Percentiles rank a stretch among this genome's conserved stretches.
Evolutionary conservation across 2,797 vertebrate species (phyloP).

Genomic region (Dallia pectoralis): DNA sequence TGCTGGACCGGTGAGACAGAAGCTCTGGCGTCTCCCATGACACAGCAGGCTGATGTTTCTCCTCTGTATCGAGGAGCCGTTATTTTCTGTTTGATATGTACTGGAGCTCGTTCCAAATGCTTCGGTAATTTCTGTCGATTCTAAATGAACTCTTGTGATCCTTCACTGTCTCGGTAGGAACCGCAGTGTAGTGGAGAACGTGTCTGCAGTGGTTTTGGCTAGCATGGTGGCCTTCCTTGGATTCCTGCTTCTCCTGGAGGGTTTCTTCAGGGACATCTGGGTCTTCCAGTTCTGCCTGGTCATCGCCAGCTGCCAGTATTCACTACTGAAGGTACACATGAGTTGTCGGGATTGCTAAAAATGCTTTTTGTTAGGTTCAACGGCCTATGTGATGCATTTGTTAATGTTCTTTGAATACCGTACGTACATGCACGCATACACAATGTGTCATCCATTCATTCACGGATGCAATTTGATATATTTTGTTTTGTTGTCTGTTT

Average conservation of each 20-base stretch:
- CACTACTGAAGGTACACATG: conserved; percentile 82
- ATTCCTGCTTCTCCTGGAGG: conserved; percentile 85
- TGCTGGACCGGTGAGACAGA: conserved; percentile 82
- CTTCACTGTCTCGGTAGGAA: conserved; percentile 69
- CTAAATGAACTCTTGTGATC: neutral
- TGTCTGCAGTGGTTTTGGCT: conserved; percentile 84
- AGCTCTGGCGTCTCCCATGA: neutral
- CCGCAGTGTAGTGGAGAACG: conserved; percentile 82
- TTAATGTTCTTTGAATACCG: neutral
- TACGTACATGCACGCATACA: too few relatives aligned
- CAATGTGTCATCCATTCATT: too few relatives aligned
- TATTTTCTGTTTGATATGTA: neutral
- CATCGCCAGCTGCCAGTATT: conserved; percentile 93
- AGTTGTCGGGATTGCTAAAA: neutral
- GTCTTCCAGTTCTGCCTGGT: conserved; percentile 94
- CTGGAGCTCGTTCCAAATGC: neutral
- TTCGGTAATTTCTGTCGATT: neutral
- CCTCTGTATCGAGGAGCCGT: neutral
- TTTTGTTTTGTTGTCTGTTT: too few relatives aligned
- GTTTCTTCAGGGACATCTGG: conserved; percentile 92
- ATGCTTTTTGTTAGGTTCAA: neutral
- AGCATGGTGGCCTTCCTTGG: conserved; percentile 88
- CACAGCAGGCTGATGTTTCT: neutral
- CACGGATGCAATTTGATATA: too few relatives aligned
- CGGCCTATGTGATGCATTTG: neutral